Conservation (phyloP, 2,797 vertebrate species). For the Sebastes itinus region DNA sequence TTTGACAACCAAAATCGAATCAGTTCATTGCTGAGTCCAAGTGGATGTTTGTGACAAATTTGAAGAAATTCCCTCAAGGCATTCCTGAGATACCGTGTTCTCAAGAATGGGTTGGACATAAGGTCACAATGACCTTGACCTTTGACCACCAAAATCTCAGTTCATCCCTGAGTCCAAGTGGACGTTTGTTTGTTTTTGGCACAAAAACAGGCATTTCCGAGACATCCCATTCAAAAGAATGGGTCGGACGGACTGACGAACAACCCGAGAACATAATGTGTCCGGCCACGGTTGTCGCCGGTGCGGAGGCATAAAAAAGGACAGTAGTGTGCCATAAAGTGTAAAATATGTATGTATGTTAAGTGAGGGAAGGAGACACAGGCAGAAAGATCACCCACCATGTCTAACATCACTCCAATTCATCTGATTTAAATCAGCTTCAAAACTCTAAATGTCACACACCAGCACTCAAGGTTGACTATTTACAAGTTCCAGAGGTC, state of each 20-base stretch:
- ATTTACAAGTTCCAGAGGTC: conserved; percentile 29
- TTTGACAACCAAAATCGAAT: neutral
- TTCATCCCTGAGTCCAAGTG: neutral
- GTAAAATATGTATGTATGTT: neutral
- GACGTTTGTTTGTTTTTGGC: neutral
- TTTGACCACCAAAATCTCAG: neutral
- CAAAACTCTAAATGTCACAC: conserved; percentile 38
- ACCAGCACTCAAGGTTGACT: conserved; percentile 10
- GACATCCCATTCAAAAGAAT: neutral
- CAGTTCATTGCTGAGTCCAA: neutral
- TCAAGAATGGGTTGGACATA: neutral
- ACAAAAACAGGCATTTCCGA: neutral
- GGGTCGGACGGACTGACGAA: too few species aligned
- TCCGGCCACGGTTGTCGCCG: too few species aligned
- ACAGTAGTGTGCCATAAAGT: neutral
- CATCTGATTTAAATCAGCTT: conserved; percentile 15
- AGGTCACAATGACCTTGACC: neutral
- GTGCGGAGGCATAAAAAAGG: neutral
- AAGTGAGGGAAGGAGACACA: neutral
- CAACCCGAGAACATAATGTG: neutral
- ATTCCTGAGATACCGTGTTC: fast-evolving
- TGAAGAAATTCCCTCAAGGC: neutral
- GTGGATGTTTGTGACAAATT: neutral
- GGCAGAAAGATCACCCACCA: neutral
- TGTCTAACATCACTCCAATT: conserved; percentile 10